These are phyloP conservation scores for Macropis europaea DNA, from an alignment of 2,888 invertebrate genomes.

Conservation along the genomic window DNA sequence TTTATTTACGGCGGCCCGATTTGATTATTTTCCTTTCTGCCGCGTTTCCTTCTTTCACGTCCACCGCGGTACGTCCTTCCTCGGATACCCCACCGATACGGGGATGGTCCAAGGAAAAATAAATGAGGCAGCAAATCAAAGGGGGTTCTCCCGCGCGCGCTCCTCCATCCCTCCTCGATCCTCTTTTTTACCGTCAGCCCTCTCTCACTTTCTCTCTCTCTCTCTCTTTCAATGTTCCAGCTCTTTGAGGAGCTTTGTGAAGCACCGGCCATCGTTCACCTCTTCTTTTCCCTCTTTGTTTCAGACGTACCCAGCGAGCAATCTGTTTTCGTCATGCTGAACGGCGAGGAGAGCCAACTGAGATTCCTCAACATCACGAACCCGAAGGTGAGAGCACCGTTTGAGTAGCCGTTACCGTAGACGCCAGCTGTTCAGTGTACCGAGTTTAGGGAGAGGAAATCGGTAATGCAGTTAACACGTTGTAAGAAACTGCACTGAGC, in stretches of 20 bases:
- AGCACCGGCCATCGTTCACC: neutral
- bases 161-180: neutral
- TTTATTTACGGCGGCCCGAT: slow-evolving; percentile 39
- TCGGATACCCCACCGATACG: slow-evolving; percentile 2
- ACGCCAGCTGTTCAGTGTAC: no score
- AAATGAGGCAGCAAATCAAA: slow-evolving; percentile 49
- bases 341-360: slow-evolving; percentile 95
- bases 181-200: neutral
- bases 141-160: neutral
- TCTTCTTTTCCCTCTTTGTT: slow-evolving; percentile 57
- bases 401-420: no score
- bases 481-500: no score
- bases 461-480: no score
- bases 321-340: slow-evolving; percentile 95
- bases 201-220: no score
- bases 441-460: no score
- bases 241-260: slow-evolving; percentile 18
- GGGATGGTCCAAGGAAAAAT: slow-evolving; percentile 27
- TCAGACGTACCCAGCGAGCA: slow-evolving; percentile 88
- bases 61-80: slow-evolving; percentile 5
- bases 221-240: slow-evolving; percentile 3
- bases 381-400: slow-evolving; percentile 83
- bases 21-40: slow-evolving; percentile 38
- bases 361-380: slow-evolving; percentile 90
- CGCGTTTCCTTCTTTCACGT: slow-evolving; percentile 18